Base-by-base conservation (phyloP, 2,113 vertebrate genomes). In the Nestor notabilis region DNA sequence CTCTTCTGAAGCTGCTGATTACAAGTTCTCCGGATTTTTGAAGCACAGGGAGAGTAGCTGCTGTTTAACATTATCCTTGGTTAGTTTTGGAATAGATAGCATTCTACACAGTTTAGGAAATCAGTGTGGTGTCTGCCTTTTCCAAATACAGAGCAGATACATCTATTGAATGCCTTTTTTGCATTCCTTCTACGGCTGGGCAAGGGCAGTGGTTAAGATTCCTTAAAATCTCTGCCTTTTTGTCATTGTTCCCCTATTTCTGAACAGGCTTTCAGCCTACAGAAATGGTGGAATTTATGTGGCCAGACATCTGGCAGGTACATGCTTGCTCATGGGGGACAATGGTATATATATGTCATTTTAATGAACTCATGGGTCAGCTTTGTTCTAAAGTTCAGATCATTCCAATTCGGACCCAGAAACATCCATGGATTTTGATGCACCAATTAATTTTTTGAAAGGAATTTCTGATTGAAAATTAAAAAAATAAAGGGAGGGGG, bases 1-100 rank as follows among this genome's bases (percentile, higher is more conserved):
- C 60, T 84, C 80, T 91, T 94, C 89, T 92, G 64, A 92, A 94
- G 50, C 12, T 81, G 68, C 63, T 89, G 89, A 89, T 94, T 91
- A 53, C 31, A 89, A 83, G 64, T 63, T 89, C 88, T 72, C 58
- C 2, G 2, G 63, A 70, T 89, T 84, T 74, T 49, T 82, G 80
- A 89, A 89, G 43, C 27, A 46, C 39, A 46, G 7, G 18, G 49
- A 77, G 21, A 89, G 43, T 53, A 70, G 68, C 41, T 74, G 15
- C 41, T 83, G 7, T 65, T 93, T 68, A 83, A 35, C 23, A n/a
- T 89, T 63, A 77, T 63, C 65, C 29, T 84, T 60, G 17, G 25
- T 83, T 91, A 52, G 46, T 39, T 89, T 64, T 64, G 29, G 39
- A 94, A 41, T 35, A 78, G 68, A 58, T 77, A 23, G 10, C 31